These are phyloP conservation scores for Aspidapion aeneum DNA, from an alignment of 2,888 invertebrate genomes.

Conservation along the genomic window DNA sequence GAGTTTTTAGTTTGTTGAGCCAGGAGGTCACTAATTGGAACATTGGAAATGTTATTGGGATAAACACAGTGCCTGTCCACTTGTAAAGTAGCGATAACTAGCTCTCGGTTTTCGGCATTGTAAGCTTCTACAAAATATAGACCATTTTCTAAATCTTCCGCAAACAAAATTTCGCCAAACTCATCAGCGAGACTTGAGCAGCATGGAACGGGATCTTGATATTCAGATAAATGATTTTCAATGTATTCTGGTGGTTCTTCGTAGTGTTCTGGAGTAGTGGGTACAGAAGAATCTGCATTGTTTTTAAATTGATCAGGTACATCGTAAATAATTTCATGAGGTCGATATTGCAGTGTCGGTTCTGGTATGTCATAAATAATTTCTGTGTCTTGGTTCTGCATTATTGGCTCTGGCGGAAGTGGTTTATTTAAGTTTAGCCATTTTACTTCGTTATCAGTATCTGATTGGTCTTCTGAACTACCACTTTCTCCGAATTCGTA, in stretches of 20 bases:
- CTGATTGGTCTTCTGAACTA: constrained; percentile 9
- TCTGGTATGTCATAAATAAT: not conserved
- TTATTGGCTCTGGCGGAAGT: no score
- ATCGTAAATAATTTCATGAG: not conserved
- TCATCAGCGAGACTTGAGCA: constrained; percentile 17
- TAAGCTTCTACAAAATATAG: constrained; percentile 37
- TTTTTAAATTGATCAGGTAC: not conserved
- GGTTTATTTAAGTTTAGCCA: not conserved
- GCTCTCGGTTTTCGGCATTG: constrained; percentile 37
- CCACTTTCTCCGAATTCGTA: constrained; percentile 26
- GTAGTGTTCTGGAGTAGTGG: not conserved
- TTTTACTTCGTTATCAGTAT: constrained; percentile 3
- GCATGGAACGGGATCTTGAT: no score
- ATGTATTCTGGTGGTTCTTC: not conserved
- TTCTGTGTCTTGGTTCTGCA: not conserved
- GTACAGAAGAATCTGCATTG: not conserved
- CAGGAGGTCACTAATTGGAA: constrained; percentile 8
- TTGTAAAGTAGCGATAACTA: constrained; percentile 33
- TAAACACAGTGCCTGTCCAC: constrained; percentile 28
- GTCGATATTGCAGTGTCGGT: not conserved
- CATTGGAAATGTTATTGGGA: constrained; percentile 12
- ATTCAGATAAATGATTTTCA: no score
- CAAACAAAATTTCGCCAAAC: constrained; percentile 24
- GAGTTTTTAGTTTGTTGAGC: constrained; percentile 1
- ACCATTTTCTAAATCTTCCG: constrained; percentile 28